phyloP scores from a whole-genome alignment of 2,797 vertebrate genomes.

The Otolemur crassicaudatus region DNA sequence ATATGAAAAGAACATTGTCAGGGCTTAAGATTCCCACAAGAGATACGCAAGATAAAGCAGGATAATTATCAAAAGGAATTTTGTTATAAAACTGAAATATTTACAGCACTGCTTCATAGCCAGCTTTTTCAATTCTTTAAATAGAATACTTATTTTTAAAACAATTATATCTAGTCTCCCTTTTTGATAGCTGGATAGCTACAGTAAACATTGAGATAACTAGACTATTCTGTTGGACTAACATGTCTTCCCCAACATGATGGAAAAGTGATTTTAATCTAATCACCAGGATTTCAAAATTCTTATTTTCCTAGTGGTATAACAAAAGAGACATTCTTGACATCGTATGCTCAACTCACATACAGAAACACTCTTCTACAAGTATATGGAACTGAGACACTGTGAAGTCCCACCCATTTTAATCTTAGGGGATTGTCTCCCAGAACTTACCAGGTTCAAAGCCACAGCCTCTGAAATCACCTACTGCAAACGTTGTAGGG shows the following conservation, averaged over 20 bases:
- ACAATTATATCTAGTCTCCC: neutral
- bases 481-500: neutral
- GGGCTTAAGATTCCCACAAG: constrained; percentile 23
- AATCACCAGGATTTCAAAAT: neutral
- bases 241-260: neutral
- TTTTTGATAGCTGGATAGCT: neutral
- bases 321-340: neutral
- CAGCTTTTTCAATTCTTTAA: constrained; percentile 36
- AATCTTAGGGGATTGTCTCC: neutral
- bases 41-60: constrained; percentile 31
- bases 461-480: neutral
- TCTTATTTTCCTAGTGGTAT: neutral
- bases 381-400: neutral
- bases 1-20: constrained; percentile 25
- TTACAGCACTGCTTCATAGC: neutral
- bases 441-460: neutral
- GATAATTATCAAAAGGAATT: constrained; percentile 69
- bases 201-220: neutral
- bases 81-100: constrained; percentile 27
- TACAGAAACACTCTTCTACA: neutral
- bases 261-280: neutral
- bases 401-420: neutral
- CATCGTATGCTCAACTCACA: neutral
- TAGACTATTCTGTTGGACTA: neutral
- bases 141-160: constrained; percentile 51